phyloP scores from a whole-genome alignment of 2,888 invertebrate genomes.

The Physocephala rufipes region DNA sequence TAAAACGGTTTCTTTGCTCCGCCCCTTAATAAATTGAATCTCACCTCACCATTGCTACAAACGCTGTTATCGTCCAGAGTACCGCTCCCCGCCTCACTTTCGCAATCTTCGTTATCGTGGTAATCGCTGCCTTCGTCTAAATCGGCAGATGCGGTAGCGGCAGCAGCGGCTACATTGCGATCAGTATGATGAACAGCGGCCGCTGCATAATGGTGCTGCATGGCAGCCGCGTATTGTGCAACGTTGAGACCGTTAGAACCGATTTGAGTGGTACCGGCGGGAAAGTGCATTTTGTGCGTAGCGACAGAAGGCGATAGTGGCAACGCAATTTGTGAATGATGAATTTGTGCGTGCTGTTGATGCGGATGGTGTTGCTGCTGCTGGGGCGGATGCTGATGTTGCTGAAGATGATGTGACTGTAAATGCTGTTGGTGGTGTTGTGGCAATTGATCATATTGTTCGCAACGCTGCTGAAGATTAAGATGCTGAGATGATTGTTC shows the following conservation, averaged over 20 bases:
- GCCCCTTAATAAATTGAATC: conserved; percentile 57
- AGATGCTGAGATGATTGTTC: conserved; percentile 35
- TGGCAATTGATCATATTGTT: conserved; percentile 39
- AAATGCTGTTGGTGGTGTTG: conserved; percentile 40
- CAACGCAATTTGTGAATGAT: conserved; percentile 27
- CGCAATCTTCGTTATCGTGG: conserved; percentile 61
- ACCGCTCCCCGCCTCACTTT: conserved; percentile 59
- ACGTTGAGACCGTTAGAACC: conserved; percentile 59
- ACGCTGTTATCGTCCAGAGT: conserved; percentile 62
- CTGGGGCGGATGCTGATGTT: too few species aligned
- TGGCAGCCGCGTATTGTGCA: conserved; percentile 60
- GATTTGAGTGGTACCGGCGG: conserved; percentile 54
- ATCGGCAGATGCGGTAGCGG: conserved; percentile 52
- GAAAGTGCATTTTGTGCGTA: conserved; percentile 56
- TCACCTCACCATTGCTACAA: conserved; percentile 65
- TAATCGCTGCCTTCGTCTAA: conserved; percentile 62
- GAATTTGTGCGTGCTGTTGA: conserved; percentile 28
- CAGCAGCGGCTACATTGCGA: conserved; percentile 54
- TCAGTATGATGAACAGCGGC: conserved; percentile 40
- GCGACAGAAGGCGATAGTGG: conserved; percentile 39
- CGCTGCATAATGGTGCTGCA: conserved; percentile 60
- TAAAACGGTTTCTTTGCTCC: conserved; percentile 31
- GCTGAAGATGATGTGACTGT: conserved; percentile 38
- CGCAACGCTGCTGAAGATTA: conserved; percentile 9
- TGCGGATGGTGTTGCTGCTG: conserved; percentile 19